Base-by-base conservation (phyloP, 2,888 invertebrate species). In the Drosophila acutilabella region DNA sequence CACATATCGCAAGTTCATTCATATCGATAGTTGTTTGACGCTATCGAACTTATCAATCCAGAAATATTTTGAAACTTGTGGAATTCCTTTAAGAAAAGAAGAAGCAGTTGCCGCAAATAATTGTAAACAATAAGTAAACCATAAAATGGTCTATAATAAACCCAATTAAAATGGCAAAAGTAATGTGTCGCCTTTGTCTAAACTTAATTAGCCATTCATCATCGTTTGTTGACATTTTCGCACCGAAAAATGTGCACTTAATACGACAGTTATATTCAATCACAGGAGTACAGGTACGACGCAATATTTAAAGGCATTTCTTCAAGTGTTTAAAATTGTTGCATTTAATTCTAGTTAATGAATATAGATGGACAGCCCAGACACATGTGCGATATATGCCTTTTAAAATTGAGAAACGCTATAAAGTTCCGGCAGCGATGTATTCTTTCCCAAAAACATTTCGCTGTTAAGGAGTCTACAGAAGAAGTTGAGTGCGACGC, bases 361-460 rank as follows among this genome's bases (percentile, higher is more conserved):
- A 36, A 54, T 26, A 50, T 41, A 26, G 30, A 11, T 8, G 65
- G 56, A 7, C 48, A 62, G 11, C 60, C 79, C 7, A 18, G 38
- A 4, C 26, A 61, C 7, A 61, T 79, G 42, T 79, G 79, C 40
- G 20, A 30, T 10, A 51, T 20, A n/a, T 81, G 79, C 33, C 45
- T 72, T 3, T 33, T 20, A 5, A 68, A 79, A n/a, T 30, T 81
- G 38, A 51, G 40, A 16, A 47, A 44, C 10, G 71, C 79, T 6
- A 69, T 64, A 1, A 53, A 45, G 1, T 81, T 79, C 53, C 76
- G 82, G 1, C 54, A 71, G 30, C 77, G 80, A 6, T 80, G 82
- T 20, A 59, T 79, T n/a, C 50, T 66, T 4, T 64, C 82, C 8
- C 76, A 79, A 16, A 82, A 79, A 20, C 64, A 62, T 5, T 41